Conservation (phyloP, 2,888 invertebrate species). For the Tiphia femorata region DNA sequence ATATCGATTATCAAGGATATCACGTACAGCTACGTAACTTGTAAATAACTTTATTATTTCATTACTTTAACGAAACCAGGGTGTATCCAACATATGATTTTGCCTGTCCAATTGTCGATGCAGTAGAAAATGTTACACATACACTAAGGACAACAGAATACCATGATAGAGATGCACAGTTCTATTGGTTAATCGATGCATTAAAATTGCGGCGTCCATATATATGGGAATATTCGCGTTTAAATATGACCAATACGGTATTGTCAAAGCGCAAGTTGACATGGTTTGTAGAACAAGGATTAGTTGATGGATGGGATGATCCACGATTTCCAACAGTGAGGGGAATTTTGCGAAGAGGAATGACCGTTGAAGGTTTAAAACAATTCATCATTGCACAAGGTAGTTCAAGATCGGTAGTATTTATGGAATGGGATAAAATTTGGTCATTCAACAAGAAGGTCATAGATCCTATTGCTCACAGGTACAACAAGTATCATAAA, state of each 20-base stretch:
- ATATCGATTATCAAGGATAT: too few species aligned
- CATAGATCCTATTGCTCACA: slow-evolving; percentile 95
- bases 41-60: slow-evolving; percentile 32
- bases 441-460: slow-evolving; percentile 99
- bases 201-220: slow-evolving; percentile 88
- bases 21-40: too few species aligned
- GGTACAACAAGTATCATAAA: too few species aligned
- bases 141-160: slow-evolving; percentile 98
- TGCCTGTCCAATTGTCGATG: slow-evolving; percentile 99
- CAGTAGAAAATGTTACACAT: slow-evolving; percentile 97
- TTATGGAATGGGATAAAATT: slow-evolving; percentile 99
- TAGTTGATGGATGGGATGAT: slow-evolving; percentile 99
- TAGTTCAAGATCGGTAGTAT: slow-evolving; percentile 95
- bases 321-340: slow-evolving; percentile 98
- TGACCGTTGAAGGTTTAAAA: slow-evolving; percentile 96
- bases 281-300: slow-evolving; percentile 95
- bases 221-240: slow-evolving; percentile 93
- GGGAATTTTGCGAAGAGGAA: slow-evolving; percentile 93
- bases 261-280: slow-evolving; percentile 97
- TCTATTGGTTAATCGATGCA: slow-evolving; percentile 96
- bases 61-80: too few species aligned
- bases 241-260: slow-evolving; percentile 99
- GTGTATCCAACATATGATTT: slow-evolving; percentile 99
- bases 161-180: slow-evolving; percentile 97
- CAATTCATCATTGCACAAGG: slow-evolving; percentile 99